Base-by-base conservation (phyloP, 2,888 invertebrate species). In the Epinotia demarniana region DNA sequence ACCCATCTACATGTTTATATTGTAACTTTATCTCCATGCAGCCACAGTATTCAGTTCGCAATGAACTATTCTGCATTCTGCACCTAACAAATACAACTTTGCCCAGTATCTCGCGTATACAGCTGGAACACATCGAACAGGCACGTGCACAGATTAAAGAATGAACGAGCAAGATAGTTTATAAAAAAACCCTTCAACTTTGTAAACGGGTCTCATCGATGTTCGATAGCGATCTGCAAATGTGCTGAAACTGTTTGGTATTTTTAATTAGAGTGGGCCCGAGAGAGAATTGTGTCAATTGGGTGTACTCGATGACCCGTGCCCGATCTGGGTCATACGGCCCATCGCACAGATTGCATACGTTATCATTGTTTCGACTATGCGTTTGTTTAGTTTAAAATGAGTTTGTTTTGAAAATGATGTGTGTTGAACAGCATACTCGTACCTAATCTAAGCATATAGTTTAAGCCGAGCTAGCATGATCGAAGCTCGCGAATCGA, bases 261-360 rank as follows among this genome's bases (percentile, higher is more conserved):
- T 68, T 86, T 86, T 86, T 83, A 88, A 89, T 87, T 86, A 85
- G 86, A 86, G 58, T 84, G 85, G 85, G 83, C 83, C 83, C 81
- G 84, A 63, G 84, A 79, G 77, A 75, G 82, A 83, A 86, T 81
- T 83, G 85, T 87, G 85, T 84, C 84, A 81, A 81, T 82, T 72
- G 66, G 75, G 13, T 70, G 72, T 64, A 46, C 79, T 78, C 89
- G 82, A 81, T 89, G 92, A 92, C 92, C 93, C 85, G 89, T 88
- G 86, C 86, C 81, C 83, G 83, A 93, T 92, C 84, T 92, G 84
- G 93, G 93, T 93, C 92, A 92, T 87, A 84, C 89, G 87, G 89
- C 85, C 87, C 86, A 87, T 80, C 83, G 87, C 85, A 84, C 86
- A 85, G 84, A 80, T 81, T 72, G 75, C 72, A 77, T 78, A 60